Base-by-base conservation (phyloP, 2,113 vertebrate species). In the Platycercus adscitus region DNA sequence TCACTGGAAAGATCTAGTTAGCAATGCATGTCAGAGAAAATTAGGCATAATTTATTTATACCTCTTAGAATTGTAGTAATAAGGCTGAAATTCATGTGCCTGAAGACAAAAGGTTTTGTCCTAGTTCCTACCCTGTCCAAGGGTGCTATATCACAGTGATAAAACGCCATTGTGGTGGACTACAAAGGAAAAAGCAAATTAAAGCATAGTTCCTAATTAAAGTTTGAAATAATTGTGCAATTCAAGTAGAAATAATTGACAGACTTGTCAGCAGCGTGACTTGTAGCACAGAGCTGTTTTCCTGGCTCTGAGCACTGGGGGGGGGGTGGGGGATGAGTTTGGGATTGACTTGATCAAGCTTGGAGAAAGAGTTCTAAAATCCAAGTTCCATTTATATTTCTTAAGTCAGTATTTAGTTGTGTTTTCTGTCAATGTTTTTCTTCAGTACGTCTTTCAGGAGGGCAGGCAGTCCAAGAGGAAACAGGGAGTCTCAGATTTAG, bases 371-470 rank as follows among this genome's bases (percentile, higher is more conserved):
- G 64, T 33, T 55, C 83, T 90, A 33, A 92, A 93, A 95, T 55
- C 55, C 75, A 95, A 94, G 28, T 76, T 85, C 46, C 47, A 64
- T 89, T 82, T 76, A 12, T 13, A 14, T 44, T 31, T 63, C 79
- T 86, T 11, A 26, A 88, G 31, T 70, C 15, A 13, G 3, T 23
- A 3, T 78, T 87, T 71, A 63, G 31, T 68, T 76, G 26, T 87
- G n/a, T 28, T 77, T 72, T 95, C 44, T 96, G 72, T 88, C 72
- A 95, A 95, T 92, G 52, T 83, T 86, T 88, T 77, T 50, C 21
- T 92, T 95, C 73, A 58, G 58, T 88, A 89, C 83, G 61, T 75
- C n/a, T 93, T 96, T 97, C 50, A 84, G 68, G 35, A 93, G 86
- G 50, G 56, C 39, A 95, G 41, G 37, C 7, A 0, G 1, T 58